These are phyloP conservation scores for Ceratina japonica DNA, from an alignment of 1,140 invertebrate genomes.

Conservation along the genomic window DNA sequence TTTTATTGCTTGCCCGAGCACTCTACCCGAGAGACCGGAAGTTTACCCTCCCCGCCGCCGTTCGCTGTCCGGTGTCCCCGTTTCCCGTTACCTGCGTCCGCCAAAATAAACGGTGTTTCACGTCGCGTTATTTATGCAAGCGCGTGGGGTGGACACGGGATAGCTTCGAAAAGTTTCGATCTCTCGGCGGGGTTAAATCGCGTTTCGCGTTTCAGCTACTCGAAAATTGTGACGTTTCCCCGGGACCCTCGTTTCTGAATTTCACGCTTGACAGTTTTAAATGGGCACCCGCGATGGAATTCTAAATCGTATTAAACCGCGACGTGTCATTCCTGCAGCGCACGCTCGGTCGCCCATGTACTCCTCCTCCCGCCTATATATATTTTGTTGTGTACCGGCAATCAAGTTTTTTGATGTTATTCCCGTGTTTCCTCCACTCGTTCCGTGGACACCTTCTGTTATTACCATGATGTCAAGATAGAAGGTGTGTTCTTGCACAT, in stretches of 20 bases:
- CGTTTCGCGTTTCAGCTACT: conserved; percentile 47
- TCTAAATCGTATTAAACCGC: conserved; percentile 49
- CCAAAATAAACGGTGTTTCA: conserved; percentile 52
- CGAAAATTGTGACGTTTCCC: conserved; percentile 45
- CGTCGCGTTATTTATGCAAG: conserved; percentile 56
- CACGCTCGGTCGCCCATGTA: background rate
- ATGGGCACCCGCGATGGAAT: conserved; percentile 38
- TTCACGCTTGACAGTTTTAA: conserved; percentile 49
- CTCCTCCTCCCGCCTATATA: background rate
- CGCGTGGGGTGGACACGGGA: conserved; percentile 29
- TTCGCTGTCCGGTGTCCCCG: background rate
- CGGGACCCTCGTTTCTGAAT: conserved; percentile 39
- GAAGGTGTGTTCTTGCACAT: too few species aligned
- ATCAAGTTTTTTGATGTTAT: conserved; percentile 35
- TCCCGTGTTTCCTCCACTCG: background rate
- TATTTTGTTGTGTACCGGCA: conserved; percentile 11
- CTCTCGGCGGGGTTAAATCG: conserved; percentile 42
- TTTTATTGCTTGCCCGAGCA: conserved; percentile 43
- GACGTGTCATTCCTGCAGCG: conserved; percentile 12
- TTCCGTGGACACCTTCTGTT: background rate
- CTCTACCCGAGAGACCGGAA: conserved; percentile 44
- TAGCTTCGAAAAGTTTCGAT: conserved; percentile 55
- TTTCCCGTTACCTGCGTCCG: background rate
- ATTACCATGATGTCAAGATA: too few species aligned
- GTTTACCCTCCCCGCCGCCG: conserved; percentile 19